A percentile compares a stretch with the other conserved stretches of the same genome.
phyloP scores from a whole-genome alignment of 1,140 invertebrate species.

The Drosophila persimilis region DNA sequence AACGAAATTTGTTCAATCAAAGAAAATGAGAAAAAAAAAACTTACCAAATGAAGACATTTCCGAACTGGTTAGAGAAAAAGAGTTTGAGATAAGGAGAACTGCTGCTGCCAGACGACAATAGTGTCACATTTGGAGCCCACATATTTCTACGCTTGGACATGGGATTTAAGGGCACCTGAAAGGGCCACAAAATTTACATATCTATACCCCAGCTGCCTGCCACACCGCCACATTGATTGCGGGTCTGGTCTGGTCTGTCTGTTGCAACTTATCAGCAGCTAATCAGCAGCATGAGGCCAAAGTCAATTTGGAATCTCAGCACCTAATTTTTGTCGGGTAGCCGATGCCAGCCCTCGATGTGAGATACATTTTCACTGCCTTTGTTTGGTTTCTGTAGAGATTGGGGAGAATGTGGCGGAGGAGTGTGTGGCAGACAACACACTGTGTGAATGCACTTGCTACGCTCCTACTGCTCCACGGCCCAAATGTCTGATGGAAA shows the following conservation, averaged over 20 bases:
- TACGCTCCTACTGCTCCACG: constrained; percentile 5
- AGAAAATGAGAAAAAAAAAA: constrained; percentile 18
- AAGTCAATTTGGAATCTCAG: constrained; percentile 71
- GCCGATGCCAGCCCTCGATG: constrained; percentile 20
- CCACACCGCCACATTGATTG: constrained; percentile 61
- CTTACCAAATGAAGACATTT: constrained; percentile 61
- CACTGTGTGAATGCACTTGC: constrained; percentile 50
- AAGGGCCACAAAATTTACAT: constrained; percentile 46
- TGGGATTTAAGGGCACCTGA: constrained; percentile 1
- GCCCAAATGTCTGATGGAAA: constrained; percentile 47
- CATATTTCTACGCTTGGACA: constrained; percentile 35
- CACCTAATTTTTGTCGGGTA: constrained; percentile 65
- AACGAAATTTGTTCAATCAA: constrained; percentile 42
- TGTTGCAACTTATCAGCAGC: constrained; percentile 73
- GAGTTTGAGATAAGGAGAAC: constrained; percentile 38
- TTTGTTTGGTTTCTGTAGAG: constrained; percentile 54
- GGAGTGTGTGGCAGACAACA: constrained; percentile 25
- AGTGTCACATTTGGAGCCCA: constrained; percentile 65
- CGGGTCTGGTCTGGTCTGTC: not conserved
- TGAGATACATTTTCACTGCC: constrained; percentile 61
- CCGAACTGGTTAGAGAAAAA: constrained; percentile 35
- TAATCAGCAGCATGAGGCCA: constrained; percentile 72
- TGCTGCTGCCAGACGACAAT: constrained; percentile 43
- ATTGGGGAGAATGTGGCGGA: no score
- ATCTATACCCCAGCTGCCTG: constrained; percentile 41